Evolutionary conservation across 2,797 vertebrate genomes (phyloP).

Genomic region (Columba guinea): DNA sequence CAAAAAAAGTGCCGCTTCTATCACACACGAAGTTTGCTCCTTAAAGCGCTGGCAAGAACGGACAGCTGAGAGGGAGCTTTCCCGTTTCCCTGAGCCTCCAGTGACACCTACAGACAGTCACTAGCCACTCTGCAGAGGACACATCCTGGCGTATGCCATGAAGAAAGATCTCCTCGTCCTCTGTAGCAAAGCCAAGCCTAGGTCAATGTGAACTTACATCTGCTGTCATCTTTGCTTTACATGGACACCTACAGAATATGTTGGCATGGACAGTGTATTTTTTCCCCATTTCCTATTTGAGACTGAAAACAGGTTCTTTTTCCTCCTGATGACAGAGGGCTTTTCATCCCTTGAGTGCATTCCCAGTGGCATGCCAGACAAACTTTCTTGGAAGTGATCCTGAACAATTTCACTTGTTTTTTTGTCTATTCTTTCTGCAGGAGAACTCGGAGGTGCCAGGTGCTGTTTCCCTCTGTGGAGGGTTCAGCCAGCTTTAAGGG

Average conservation of each 20-base stretch:
- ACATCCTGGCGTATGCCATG: too few species aligned
- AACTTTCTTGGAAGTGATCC: neutral
- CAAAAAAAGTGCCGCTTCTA: neutral
- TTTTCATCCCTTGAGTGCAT: neutral
- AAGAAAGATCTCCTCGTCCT: neutral
- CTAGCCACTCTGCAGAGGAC: neutral
- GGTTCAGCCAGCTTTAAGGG: neutral
- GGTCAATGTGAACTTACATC: too few species aligned
- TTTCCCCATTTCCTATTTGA: neutral
- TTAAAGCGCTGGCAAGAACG: neutral
- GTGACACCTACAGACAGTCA: conserved; percentile 71
- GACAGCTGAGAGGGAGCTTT: neutral
- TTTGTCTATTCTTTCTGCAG: neutral
- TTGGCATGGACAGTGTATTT: neutral
- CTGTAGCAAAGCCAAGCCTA: neutral
- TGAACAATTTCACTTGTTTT: neutral
- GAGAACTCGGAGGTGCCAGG: neutral
- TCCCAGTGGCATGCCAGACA: neutral
- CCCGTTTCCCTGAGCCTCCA: conserved; percentile 15
- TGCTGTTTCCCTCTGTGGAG: neutral
- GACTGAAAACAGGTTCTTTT: neutral
- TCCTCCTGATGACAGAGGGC: neutral
- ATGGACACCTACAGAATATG: neutral
- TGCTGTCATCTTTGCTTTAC: fast-evolving
- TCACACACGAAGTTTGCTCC: neutral